phyloP scores from a whole-genome alignment of 2,797 vertebrate species.

The Eulemur mongoz region DNA sequence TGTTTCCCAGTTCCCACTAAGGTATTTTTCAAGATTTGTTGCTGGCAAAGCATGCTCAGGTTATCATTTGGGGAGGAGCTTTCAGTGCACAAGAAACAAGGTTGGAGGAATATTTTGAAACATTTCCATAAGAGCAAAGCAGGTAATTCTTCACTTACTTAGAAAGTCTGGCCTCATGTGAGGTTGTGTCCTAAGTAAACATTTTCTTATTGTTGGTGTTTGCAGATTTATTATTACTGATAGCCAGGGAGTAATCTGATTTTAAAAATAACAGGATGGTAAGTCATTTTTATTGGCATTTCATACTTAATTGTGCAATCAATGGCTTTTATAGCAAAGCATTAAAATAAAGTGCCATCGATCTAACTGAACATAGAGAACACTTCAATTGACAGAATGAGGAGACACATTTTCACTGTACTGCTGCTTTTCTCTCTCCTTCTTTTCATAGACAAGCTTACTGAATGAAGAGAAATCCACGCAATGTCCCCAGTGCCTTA shows the following conservation, averaged over 20 bases:
- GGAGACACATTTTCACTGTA: background rate
- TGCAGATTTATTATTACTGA: background rate
- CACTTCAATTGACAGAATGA: background rate
- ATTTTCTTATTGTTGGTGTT: background rate
- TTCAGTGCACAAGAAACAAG: background rate
- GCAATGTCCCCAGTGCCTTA: fast-evolving
- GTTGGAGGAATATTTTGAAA: background rate
- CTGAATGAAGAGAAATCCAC: background rate
- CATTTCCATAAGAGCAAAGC: background rate
- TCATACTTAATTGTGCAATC: background rate
- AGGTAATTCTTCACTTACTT: background rate
- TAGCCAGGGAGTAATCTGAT: background rate
- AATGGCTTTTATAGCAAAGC: background rate
- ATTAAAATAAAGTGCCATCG: background rate
- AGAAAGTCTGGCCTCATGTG: background rate
- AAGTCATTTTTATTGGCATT: background rate
- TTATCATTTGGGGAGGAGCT: background rate
- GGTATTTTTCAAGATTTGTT: background rate
- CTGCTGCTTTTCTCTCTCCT: background rate
- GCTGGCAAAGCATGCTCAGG: background rate
- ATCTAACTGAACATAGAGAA: background rate
- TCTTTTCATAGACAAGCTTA: background rate
- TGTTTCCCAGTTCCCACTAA: background rate
- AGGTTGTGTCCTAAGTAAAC: background rate
- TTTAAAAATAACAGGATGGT: background rate